Conservation (phyloP, 2,888 invertebrate species). For the Coenonympha arcania region DNA sequence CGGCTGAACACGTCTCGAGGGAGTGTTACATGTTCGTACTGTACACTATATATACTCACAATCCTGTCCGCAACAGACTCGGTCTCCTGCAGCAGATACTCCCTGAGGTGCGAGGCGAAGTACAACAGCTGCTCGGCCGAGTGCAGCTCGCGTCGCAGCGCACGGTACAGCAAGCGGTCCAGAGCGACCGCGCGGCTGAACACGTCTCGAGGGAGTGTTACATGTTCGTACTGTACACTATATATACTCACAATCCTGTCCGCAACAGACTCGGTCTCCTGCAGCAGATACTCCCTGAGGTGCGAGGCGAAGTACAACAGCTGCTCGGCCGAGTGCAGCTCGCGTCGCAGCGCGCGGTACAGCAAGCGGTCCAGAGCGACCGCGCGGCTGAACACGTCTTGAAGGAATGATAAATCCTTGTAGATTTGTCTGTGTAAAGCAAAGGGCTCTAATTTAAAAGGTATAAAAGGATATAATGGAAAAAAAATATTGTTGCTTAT, state of each 20-base stretch:
- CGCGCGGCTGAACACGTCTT: conserved; percentile 28
- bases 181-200: conserved; percentile 19
- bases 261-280: conserved; percentile 29
- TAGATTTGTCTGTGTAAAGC: not conserved
- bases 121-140: too few species aligned
- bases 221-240: too few species aligned
- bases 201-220: too few species aligned
- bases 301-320: conserved; percentile 47
- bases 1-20: too few species aligned
- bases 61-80: too few species aligned
- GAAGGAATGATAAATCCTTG: not conserved
- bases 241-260: conserved; percentile 49
- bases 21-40: too few species aligned
- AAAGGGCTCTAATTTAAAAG: not conserved
- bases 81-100: too few species aligned
- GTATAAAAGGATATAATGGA: not conserved
- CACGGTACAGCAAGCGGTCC: conserved; percentile 47
- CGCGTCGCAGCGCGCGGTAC: conserved; percentile 46
- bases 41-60: too few species aligned
- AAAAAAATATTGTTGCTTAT: too few species aligned
- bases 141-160: conserved; percentile 44
- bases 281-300: conserved; percentile 35
- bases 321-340: conserved; percentile 41
- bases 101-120: too few species aligned
- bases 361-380: conserved; percentile 40